A percentile compares a stretch with the other conserved stretches of the same genome.
phyloP scores from a whole-genome alignment of 2,113 vertebrate species.

The Lagopus leucura region DNA sequence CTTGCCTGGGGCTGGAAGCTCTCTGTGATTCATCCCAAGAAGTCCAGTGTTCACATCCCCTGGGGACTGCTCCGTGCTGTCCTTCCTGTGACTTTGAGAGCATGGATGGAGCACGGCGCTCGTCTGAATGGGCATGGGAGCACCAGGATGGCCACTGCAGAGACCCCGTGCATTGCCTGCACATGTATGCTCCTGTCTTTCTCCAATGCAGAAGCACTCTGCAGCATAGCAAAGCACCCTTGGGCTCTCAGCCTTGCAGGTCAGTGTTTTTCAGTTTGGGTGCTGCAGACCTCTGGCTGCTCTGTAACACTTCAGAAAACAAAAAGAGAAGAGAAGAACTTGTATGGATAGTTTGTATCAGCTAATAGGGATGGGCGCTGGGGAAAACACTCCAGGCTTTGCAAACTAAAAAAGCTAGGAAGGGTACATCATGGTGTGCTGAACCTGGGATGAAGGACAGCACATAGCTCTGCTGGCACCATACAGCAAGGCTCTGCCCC shows the following conservation, averaged over 20 bases:
- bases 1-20: conserved; percentile 29
- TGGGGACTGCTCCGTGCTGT: rapidly evolving
- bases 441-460: not conserved
- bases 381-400: not conserved
- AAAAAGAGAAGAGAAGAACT: not conserved
- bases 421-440: not conserved
- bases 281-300: not conserved
- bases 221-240: not conserved
- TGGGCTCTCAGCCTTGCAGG: not conserved
- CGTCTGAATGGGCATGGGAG: rapidly evolving
- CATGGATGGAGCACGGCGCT: not conserved
- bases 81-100: not conserved
- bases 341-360: not conserved
- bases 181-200: not conserved
- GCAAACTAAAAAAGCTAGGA: not conserved
- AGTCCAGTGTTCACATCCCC: not conserved
- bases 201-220: not conserved
- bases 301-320: not conserved
- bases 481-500: not conserved
- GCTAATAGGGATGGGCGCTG: not conserved
- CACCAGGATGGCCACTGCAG: not conserved
- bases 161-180: rapidly evolving
- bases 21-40: conserved; percentile 1
- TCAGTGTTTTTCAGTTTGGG: not conserved
- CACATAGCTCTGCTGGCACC: not conserved